These are phyloP conservation scores for Sterrhoptilus dennistouni DNA, from an alignment of 2,113 vertebrate species.

Conservation along the genomic window DNA sequence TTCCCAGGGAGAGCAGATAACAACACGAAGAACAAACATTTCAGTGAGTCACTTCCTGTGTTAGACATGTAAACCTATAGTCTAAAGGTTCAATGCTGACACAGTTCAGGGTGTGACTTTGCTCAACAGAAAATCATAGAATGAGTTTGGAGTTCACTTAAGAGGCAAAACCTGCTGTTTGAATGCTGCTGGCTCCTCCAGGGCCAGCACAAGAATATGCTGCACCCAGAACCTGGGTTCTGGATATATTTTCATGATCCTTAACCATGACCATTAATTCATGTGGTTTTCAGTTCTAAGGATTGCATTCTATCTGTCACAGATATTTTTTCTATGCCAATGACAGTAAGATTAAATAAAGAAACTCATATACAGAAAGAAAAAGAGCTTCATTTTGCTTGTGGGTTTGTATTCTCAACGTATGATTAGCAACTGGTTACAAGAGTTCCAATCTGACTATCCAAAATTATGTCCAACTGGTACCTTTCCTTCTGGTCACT, in stretches of 20 bases:
- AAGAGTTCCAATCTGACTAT: neutral
- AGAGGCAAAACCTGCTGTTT: neutral
- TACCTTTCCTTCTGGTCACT: neutral
- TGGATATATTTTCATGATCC: neutral
- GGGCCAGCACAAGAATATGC: neutral
- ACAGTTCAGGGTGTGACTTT: neutral
- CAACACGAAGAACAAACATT: neutral
- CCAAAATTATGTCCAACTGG: neutral
- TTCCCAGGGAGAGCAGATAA: neutral
- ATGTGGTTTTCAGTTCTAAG: neutral
- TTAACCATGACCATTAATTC: constrained; percentile 30
- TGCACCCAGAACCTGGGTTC: neutral
- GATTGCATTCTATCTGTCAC: neutral
- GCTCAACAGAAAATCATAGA: neutral
- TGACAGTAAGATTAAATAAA: constrained; percentile 44
- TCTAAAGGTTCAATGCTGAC: neutral
- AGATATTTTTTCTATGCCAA: constrained; percentile 9
- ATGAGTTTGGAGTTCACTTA: neutral
- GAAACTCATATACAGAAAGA: neutral
- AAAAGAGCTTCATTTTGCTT: neutral
- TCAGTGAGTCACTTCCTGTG: constrained; percentile 12
- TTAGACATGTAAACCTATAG: neutral
- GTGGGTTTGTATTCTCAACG: neutral
- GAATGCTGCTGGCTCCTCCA: neutral
- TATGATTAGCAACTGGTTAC: neutral